phyloP scores from a whole-genome alignment of 1,140 invertebrate genomes.

The Bombus pyrosoma region DNA sequence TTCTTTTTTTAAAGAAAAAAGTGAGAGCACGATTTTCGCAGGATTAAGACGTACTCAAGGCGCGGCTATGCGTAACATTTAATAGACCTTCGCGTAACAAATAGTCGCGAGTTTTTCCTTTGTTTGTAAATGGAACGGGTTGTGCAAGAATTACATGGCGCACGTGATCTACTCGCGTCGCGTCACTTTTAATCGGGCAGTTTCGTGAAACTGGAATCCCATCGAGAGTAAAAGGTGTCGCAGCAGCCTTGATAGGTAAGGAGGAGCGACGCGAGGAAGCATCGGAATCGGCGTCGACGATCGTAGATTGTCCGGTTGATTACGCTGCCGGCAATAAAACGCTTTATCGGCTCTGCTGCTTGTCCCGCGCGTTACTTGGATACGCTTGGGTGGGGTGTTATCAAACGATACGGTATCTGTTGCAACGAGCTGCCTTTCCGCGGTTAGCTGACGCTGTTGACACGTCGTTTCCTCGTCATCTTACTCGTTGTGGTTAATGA shows the following conservation, averaged over 20 bases:
- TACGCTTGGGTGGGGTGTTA: slow-evolving; percentile 56
- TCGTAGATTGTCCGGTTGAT: slow-evolving; percentile 28
- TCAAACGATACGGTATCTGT: slow-evolving; percentile 67
- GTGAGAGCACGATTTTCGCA: not conserved
- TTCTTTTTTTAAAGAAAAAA: not conserved
- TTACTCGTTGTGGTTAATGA: not conserved
- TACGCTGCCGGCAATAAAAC: slow-evolving; percentile 37
- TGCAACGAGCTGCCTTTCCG: slow-evolving; percentile 48
- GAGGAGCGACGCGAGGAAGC: not conserved
- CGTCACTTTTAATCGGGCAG: slow-evolving; percentile 34
- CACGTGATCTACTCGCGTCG: not conserved
- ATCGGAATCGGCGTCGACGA: slow-evolving; percentile 12
- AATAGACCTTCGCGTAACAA: not conserved
- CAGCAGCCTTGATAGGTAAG: slow-evolving; percentile 5
- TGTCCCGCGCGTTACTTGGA: slow-evolving; percentile 5
- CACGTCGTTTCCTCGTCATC: slow-evolving; percentile 20
- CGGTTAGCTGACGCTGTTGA: slow-evolving; percentile 27
- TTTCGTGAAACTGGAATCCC: slow-evolving; percentile 43
- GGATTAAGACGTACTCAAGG: not conserved
- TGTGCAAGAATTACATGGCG: slow-evolving; percentile 8
- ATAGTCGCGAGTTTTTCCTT: not conserved
- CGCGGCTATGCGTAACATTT: not conserved
- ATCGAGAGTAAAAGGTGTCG: slow-evolving; percentile 52
- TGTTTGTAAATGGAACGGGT: slow-evolving; percentile 30
- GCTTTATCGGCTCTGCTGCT: slow-evolving; percentile 32